phyloP scores from a whole-genome alignment of 1,140 invertebrate species.

The Littorina saxatilis region DNA sequence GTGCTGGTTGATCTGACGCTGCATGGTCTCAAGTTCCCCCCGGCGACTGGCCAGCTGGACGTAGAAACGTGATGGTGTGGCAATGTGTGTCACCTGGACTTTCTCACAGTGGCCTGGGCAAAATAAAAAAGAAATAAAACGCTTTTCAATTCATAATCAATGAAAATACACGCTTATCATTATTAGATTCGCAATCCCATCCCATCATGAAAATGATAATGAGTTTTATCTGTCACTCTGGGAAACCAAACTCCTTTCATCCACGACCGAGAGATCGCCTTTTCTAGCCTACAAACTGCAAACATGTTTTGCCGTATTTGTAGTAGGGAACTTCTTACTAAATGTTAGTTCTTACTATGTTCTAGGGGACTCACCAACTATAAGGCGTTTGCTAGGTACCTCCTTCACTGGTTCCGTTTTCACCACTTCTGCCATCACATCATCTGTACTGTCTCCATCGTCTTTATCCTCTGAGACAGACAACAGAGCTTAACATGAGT shows the following conservation, averaged over 20 bases:
- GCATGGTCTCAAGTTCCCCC: slow-evolving; percentile 35
- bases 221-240: too few species aligned
- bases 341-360: too few species aligned
- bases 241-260: too few species aligned
- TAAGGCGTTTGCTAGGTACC: not conserved
- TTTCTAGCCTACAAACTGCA: too few species aligned
- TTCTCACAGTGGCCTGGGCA: slow-evolving; percentile 44
- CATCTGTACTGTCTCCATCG: not conserved
- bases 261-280: too few species aligned
- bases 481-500: not conserved
- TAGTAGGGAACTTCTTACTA: too few species aligned
- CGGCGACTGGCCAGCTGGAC: slow-evolving; percentile 48
- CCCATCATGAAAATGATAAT: too few species aligned
- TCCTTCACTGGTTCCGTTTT: not conserved
- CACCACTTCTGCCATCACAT: not conserved
- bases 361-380: slow-evolving; percentile 11
- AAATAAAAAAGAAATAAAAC: too few species aligned
- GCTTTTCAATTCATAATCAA: too few species aligned
- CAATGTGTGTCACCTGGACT: slow-evolving; percentile 60
- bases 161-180: too few species aligned
- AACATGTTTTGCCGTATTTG: too few species aligned
- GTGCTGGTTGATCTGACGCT: slow-evolving; percentile 46
- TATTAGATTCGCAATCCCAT: too few species aligned
- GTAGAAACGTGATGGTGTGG: slow-evolving; percentile 54
- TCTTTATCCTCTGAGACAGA: not conserved